Base-by-base conservation (phyloP, 30 jellyfish, hydroid and myxozoan genomes). In the Hydra vulgaris region DNA sequence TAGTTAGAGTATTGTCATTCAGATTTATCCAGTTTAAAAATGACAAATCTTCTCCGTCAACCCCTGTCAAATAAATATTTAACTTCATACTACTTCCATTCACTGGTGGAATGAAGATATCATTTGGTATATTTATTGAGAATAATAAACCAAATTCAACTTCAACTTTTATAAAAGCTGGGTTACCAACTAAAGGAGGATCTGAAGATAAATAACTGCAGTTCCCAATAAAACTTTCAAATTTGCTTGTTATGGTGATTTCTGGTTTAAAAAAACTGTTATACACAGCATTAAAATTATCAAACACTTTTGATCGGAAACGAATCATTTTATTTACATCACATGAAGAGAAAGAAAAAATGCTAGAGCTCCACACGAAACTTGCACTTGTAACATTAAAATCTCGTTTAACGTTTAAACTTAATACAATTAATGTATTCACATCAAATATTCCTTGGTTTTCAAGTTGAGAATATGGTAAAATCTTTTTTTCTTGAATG, bases 21-120 rank as follows among this genome's bases (percentile, higher is more conserved):
- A 70, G 83, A 25, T 66, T 67, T 0, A 80, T 80, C 87, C 87
- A 80, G 70, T 74, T 19, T 3, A 67, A 18, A n/a, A 24, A n/a
- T 18, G 81, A 3, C 25, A 80, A 20, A 16, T 23, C 87, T 8
- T 23, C 81, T 8, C 87, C 87, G 24, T 19, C 26, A 1, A 18
- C 5, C 0, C 81, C 73, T 53, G 80, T 73, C 53, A 90, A 69
- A 20, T 78, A 27, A 68, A 85, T 67, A 19, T 54, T 27, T 76
- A 90, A 23, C 22, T 78, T 82, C 97, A 90, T 90, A 27, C 27
- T 70, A 25, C 85, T 81, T 18, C 84, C 97, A 73, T 84, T 66
- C 21, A 21, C 61, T 1, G 97, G 97, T 0, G 97, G 79, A 52
- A 0, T 84, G 82, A 90, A 90, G 27, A 80, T 21, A 7, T 79